These are phyloP conservation scores for Pentalonia nigronervosa DNA, from an alignment of 1,140 invertebrate genomes.

Conservation along the genomic window DNA sequence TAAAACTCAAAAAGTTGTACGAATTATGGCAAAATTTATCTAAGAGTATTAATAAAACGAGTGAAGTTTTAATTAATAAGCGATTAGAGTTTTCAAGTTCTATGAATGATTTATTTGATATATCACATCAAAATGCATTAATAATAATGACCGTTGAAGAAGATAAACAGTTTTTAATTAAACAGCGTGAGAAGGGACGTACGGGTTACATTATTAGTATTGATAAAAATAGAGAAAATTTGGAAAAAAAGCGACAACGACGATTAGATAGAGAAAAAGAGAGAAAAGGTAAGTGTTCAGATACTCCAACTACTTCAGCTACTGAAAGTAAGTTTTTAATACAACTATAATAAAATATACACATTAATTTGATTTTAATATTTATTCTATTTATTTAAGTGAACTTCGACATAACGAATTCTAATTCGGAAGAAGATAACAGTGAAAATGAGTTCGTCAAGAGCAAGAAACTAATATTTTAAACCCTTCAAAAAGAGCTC, in stretches of 20 bases:
- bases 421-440: conserved; percentile 41
- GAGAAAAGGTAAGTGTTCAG: conserved; percentile 12
- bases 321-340: conserved; percentile 15
- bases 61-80: conserved; percentile 11
- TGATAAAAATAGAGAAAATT: neutral
- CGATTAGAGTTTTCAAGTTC: neutral
- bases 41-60: conserved; percentile 17
- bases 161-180: too few relatives aligned
- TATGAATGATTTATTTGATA: conserved; percentile 36
- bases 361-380: neutral
- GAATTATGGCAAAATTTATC: neutral
- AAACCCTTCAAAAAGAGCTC: conserved; percentile 37
- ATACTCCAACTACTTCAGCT: neutral
- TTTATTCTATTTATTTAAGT: too few relatives aligned
- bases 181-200: conserved; percentile 49
- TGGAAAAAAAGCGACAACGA: conserved; percentile 27
- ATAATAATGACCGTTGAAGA: neutral
- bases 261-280: conserved; percentile 13
- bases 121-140: neutral
- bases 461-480: conserved; percentile 31
- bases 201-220: conserved; percentile 46
- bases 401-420: conserved; percentile 5
- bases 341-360: neutral
- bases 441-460: conserved; percentile 14
- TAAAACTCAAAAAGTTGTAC: conserved; percentile 24